These are phyloP conservation scores for Seira sanloemensis DNA, from an alignment of 2,888 invertebrate species.

Conservation along the genomic window DNA sequence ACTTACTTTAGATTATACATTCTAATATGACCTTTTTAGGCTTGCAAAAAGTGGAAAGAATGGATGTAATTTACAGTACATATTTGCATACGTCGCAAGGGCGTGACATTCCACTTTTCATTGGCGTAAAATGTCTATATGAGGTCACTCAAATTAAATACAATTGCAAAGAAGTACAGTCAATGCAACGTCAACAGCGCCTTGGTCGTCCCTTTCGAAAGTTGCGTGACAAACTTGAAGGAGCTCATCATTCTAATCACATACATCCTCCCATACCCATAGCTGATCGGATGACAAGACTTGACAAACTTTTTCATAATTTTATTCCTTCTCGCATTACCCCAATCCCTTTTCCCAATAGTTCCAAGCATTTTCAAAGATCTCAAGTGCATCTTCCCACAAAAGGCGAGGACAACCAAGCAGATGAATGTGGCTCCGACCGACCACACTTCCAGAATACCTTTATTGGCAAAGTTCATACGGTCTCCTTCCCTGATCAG, in stretches of 20 bases:
- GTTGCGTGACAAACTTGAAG: conserved; percentile 21
- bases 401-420: background rate
- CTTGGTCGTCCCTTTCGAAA: conserved; percentile 22
- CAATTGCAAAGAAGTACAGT: no score
- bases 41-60: no score
- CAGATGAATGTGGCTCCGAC: background rate
- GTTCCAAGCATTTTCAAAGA: background rate
- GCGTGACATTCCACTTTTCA: no score
- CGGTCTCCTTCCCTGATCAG: background rate
- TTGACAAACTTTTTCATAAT: conserved; percentile 27
- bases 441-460: conserved; percentile 23
- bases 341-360: conserved; percentile 24
- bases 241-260: conserved; percentile 19
- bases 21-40: no score
- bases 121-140: no score
- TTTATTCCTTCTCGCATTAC: background rate
- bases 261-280: conserved; percentile 45
- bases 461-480: conserved; percentile 13
- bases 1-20: no score
- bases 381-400: conserved; percentile 48
- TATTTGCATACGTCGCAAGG: no score
- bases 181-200: conserved; percentile 23
- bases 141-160: no score
- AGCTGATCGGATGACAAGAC: conserved; percentile 43
- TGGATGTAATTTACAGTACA: no score